Base-by-base conservation (phyloP, 2,888 invertebrate genomes). In the Drosophila greeni region DNA sequence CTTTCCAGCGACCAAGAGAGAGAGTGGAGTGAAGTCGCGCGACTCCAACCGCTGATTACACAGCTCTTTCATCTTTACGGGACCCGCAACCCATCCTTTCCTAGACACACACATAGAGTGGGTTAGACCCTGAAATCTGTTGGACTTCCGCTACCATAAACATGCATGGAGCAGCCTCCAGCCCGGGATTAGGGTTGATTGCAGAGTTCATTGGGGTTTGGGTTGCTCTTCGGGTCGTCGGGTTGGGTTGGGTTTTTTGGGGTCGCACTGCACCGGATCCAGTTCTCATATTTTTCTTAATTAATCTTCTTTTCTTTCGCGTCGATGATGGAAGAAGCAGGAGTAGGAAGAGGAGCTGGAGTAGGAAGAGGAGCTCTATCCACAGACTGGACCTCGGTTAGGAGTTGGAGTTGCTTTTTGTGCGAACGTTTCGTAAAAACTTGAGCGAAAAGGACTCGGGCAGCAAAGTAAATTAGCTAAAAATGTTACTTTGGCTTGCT, bases 201-300 rank as follows among this genome's bases (percentile, higher is more conserved):
- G 60, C 40, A 34, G 60, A 60, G 60, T 42, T 58, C 60, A 58
- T 33, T 33, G 54, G 18, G 45, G 16, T 3, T 37, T 37, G 36
- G 36, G 36, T 43, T n/a, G 26, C 6, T 1, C 4, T 26, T 16
- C 16, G 43, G 20, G 20, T 20, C 20, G 43, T 24, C 5, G 37
- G n/a, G 8, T 45, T 16, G 26, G 43, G 43, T 42, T n/a, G 39
- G 24, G 14, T 45, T 18, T 24, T 8, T 5, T 8, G 16, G 37
- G 39, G 39, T 39, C 26, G 40, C 37, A 77, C 74, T 77, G 82
- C 84, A 86, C 85, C 85, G 84, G 85, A 86, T 86, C 85, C 86
- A 84, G 80, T 80, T 86, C 85, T 85, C 84, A 86, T 85, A 86
- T 85, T 85, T 86, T 86, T 86, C 85, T 76, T 86, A 86, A 85